phyloP scores from a whole-genome alignment of 30 jellyfish, hydroid and myxozoan species.

The Sanderia malayensis region DNA sequence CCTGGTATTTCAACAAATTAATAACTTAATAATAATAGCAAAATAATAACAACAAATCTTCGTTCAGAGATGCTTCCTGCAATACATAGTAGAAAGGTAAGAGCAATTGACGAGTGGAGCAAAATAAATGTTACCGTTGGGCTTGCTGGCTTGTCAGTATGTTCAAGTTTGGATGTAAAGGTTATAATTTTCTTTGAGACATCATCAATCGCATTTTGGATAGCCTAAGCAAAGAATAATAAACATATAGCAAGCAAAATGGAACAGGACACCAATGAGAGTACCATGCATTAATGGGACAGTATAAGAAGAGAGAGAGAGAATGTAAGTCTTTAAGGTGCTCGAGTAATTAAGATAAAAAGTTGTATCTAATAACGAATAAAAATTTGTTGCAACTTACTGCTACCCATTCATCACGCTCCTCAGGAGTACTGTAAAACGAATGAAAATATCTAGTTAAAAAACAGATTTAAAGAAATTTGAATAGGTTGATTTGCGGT shows the following conservation, averaged over 20 bases:
- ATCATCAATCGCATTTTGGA: slow-evolving; percentile 69
- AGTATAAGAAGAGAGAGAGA: no score
- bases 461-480: no score
- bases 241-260: not conserved
- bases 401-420: slow-evolving; percentile 88
- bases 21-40: no score
- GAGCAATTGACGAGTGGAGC: no score
- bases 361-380: not conserved
- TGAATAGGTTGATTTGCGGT: no score
- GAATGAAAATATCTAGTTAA: no score
- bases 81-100: no score
- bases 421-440: slow-evolving; percentile 70
- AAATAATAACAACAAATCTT: no score
- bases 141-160: slow-evolving; percentile 9
- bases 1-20: no score
- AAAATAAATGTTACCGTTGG: slow-evolving; percentile 3
- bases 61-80: no score
- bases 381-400: slow-evolving; percentile 31
- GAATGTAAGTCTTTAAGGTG: no score
- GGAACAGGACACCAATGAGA: not conserved
- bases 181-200: slow-evolving; percentile 71
- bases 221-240: slow-evolving; percentile 44
- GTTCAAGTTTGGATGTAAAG: slow-evolving; percentile 55
- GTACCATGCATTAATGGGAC: not conserved
- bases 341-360: no score